A percentile compares a stretch with the other conserved stretches of the same genome.
Conservation (phyloP, 1,140 invertebrate genomes). For the Neelides sp. region DNA sequence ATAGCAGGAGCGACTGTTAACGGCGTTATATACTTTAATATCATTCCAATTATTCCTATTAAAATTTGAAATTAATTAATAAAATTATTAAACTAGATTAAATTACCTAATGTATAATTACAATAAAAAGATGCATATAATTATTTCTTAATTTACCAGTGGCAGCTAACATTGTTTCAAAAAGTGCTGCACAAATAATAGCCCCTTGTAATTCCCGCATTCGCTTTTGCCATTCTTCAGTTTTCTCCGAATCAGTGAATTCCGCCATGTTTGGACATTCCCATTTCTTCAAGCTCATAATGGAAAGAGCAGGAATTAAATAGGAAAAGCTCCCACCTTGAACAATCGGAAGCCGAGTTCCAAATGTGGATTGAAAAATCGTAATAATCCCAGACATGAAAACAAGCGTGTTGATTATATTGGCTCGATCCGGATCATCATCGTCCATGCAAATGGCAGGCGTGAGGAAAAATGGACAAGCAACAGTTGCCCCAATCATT, state of each 20-base stretch:
- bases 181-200: slow-evolving; percentile 39
- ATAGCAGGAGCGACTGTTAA: slow-evolving; percentile 39
- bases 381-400: slow-evolving; percentile 76
- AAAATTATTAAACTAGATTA: neutral
- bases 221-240: slow-evolving; percentile 35
- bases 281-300: slow-evolving; percentile 62
- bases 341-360: slow-evolving; percentile 57
- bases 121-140: neutral
- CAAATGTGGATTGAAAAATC: slow-evolving; percentile 63
- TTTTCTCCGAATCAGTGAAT: neutral
- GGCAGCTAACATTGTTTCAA: slow-evolving; percentile 40
- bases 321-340: slow-evolving; percentile 75
- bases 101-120: slow-evolving; percentile 26
- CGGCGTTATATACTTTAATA: slow-evolving; percentile 38
- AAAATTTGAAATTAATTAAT: slow-evolving; percentile 4
- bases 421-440: slow-evolving; percentile 32
- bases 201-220: slow-evolving; percentile 42
- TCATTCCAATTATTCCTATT: slow-evolving; percentile 16
- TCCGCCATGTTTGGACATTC: slow-evolving; percentile 53
- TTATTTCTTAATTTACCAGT: slow-evolving; percentile 29
- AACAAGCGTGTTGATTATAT: slow-evolving; percentile 76
- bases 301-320: slow-evolving; percentile 68
- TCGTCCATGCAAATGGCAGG: slow-evolving; percentile 67
- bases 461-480: slow-evolving; percentile 68
- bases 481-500: slow-evolving; percentile 73